Conservation (phyloP, 1,140 invertebrate species). For the Daktulosphaira vitifoliae region DNA sequence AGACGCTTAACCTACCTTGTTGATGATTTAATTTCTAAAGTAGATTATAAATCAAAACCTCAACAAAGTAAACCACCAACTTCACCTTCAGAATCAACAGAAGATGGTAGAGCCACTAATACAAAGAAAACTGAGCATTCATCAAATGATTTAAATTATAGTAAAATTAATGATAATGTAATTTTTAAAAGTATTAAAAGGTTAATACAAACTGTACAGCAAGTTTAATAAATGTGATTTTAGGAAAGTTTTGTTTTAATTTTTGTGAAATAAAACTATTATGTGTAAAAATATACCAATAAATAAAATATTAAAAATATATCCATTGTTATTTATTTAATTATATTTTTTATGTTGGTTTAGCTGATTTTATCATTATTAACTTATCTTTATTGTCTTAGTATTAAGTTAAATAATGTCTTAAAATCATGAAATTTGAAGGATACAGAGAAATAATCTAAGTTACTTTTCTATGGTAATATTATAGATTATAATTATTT, state of each 20-base stretch:
- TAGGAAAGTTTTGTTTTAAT: conserved; percentile 9
- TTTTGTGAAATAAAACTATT: neutral
- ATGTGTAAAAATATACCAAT: no score
- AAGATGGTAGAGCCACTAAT: neutral
- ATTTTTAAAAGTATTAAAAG: conserved; percentile 30
- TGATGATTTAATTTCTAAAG: conserved; percentile 46
- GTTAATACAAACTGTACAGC: conserved; percentile 14
- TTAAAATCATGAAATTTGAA: no score
- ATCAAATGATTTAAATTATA: neutral
- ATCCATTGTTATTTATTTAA: no score
- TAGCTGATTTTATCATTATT: no score
- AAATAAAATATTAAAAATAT: no score
- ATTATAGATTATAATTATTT: no score
- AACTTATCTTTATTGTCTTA: no score
- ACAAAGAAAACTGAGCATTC: neutral
- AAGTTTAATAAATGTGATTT: neutral
- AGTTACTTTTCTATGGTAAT: no score
- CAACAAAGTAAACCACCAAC: neutral
- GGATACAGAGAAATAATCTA: no score
- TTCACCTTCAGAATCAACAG: neutral
- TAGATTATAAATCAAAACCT: conserved; percentile 10
- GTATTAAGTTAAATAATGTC: no score
- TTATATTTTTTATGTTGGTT: no score
- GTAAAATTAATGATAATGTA: conserved; percentile 15
- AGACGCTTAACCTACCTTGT: conserved; percentile 56